phyloP scores from a whole-genome alignment of 2,888 invertebrate species.

The Myathropa florea region DNA sequence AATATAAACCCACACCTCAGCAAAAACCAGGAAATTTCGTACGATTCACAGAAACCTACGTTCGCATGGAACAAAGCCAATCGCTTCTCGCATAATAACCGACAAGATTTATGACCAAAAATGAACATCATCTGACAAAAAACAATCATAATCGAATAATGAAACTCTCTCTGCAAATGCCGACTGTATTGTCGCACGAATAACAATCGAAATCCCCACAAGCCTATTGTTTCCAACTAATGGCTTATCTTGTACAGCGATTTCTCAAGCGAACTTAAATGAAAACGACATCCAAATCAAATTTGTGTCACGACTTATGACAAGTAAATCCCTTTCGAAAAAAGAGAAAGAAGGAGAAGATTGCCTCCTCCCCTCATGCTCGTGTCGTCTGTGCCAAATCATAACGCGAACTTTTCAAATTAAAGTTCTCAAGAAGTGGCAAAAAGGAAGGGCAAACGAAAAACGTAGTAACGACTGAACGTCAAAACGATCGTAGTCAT shows the following conservation, averaged over 20 bases:
- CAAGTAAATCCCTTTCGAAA: slow-evolving; percentile 14
- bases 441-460: neutral
- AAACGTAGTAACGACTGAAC: slow-evolving; percentile 32
- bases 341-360: neutral
- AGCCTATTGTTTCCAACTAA: slow-evolving; percentile 34
- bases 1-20: neutral
- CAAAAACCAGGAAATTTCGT: neutral
- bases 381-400: slow-evolving; percentile 9
- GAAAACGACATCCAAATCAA: slow-evolving; percentile 56
- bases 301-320: slow-evolving; percentile 64
- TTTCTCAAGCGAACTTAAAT: slow-evolving; percentile 15
- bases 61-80: neutral
- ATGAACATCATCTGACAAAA: neutral
- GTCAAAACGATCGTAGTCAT: slow-evolving; percentile 63
- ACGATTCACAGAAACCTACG: too few relatives aligned
- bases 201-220: slow-evolving; percentile 15
- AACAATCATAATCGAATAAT: neutral
- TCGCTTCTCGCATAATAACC: neutral
- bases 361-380: neutral
- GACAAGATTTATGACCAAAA: neutral
- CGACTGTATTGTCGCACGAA: neutral
- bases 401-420: slow-evolving; percentile 66
- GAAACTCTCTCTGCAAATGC: neutral
- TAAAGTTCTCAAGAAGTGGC: slow-evolving; percentile 31
- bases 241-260: slow-evolving; percentile 22